Evolutionary conservation across 2,797 vertebrate species (phyloP).

Genomic region (Galagoides demidoff): DNA sequence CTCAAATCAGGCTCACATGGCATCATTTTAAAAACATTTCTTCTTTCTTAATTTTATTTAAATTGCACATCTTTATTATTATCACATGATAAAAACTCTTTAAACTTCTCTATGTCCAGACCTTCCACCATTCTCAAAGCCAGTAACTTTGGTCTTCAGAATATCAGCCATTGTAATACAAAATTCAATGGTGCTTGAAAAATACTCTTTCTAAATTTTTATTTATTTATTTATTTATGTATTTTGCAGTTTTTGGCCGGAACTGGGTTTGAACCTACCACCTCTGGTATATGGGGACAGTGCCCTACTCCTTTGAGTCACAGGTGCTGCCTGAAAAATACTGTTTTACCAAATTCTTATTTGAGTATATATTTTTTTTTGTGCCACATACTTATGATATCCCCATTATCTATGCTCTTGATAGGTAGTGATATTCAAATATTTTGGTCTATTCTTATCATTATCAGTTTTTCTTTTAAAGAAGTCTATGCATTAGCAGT

Average conservation of each 20-base stretch:
- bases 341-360: conserved; percentile 11
- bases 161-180: not conserved
- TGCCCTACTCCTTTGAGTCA: too few relatives aligned
- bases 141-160: conserved; percentile 37
- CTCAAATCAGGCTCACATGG: not conserved
- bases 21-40: conserved; percentile 5
- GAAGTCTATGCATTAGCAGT: not conserved
- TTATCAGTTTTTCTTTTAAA: not conserved
- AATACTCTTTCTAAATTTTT: not conserved
- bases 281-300: too few relatives aligned
- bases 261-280: too few relatives aligned
- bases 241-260: too few relatives aligned
- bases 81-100: not conserved
- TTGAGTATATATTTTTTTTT: not conserved
- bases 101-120: not conserved
- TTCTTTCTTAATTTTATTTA: conserved; percentile 18
- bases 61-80: not conserved
- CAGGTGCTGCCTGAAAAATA: not conserved
- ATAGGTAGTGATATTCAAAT: conserved; percentile 29
- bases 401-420: not conserved
- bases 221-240: too few relatives aligned
- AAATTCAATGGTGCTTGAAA: not conserved
- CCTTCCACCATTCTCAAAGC: not conserved
- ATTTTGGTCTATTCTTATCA: not conserved
- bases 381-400: not conserved